Percentiles rank a stretch among this genome's conserved stretches.
Evolutionary conservation across 2,888 invertebrate genomes (phyloP).

Genomic region (Elmis aenea): DNA sequence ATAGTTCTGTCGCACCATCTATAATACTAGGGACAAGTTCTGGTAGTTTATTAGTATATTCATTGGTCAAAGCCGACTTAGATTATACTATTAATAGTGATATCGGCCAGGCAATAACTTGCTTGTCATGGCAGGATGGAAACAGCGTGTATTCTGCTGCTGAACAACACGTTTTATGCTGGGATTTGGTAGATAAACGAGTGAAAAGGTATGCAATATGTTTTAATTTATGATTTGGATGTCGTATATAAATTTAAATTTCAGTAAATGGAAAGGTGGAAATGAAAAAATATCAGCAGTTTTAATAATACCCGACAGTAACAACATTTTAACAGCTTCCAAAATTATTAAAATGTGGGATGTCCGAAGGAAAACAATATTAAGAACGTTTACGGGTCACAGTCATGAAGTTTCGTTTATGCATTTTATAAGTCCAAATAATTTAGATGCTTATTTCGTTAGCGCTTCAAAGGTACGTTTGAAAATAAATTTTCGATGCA

Average conservation of each 20-base stretch:
- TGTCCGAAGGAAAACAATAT: conserved; percentile 51
- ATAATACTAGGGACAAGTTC: conserved; percentile 69
- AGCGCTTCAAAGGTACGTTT: conserved; percentile 45
- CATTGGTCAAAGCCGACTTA: conserved; percentile 60
- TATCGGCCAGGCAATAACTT: conserved; percentile 38
- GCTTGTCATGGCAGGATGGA: conserved; percentile 56
- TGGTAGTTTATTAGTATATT: conserved; percentile 69
- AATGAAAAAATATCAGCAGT: conserved; percentile 55
- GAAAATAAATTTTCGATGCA: conserved; percentile 1
- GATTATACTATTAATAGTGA: conserved; percentile 53
- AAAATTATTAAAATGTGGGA: conserved; percentile 61
- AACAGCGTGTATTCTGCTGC: conserved; percentile 53
- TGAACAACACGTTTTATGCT: conserved; percentile 52
- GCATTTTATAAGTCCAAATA: conserved; percentile 35
- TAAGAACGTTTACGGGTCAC: conserved; percentile 63
- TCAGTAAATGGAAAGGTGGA: conserved; percentile 63
- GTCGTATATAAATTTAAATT: too few species aligned
- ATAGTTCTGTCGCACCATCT: conserved; percentile 46
- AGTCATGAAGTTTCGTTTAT: conserved; percentile 54
- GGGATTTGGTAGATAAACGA: conserved; percentile 51
- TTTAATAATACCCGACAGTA: conserved; percentile 54
- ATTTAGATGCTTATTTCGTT: conserved; percentile 43
- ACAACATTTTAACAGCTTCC: conserved; percentile 42
- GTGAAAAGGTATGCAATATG: conserved; percentile 46
- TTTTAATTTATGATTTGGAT: conserved; percentile 3